phyloP scores from a whole-genome alignment of 35 echinoderm and acorn worm genomes.

The Apostichopus japonicus region DNA sequence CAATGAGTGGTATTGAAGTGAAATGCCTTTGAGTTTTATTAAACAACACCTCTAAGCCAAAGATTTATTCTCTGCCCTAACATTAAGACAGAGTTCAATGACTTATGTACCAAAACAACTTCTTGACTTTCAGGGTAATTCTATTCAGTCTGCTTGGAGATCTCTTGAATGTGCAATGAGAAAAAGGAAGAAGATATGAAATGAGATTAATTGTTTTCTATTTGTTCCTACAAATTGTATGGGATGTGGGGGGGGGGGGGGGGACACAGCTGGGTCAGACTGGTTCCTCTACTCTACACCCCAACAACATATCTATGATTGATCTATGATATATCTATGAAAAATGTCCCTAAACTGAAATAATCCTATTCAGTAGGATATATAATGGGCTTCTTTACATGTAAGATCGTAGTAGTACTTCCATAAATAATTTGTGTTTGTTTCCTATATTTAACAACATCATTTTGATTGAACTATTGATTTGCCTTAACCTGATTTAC shows the following conservation, averaged over 20 bases:
- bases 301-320: too few species aligned
- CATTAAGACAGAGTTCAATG: background rate
- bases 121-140: background rate
- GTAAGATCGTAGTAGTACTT: too few species aligned
- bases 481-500: too few species aligned
- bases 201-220: too few species aligned
- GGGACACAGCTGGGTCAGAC: too few species aligned
- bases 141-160: background rate
- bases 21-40: slow-evolving; percentile 1
- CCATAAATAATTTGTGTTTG: too few species aligned
- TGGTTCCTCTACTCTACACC: too few species aligned
- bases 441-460: too few species aligned
- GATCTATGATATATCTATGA: background rate
- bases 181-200: background rate
- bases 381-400: too few species aligned
- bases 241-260: too few species aligned
- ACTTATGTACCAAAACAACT: background rate
- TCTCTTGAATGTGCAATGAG: background rate
- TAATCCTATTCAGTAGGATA: background rate
- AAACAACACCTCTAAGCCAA: background rate
- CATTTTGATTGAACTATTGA: too few species aligned
- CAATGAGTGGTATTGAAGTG: background rate
- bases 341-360: background rate
- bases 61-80: background rate
- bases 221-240: too few species aligned